phyloP scores from a whole-genome alignment of 2,797 vertebrate species.

The Bothrops alternatus region DNA sequence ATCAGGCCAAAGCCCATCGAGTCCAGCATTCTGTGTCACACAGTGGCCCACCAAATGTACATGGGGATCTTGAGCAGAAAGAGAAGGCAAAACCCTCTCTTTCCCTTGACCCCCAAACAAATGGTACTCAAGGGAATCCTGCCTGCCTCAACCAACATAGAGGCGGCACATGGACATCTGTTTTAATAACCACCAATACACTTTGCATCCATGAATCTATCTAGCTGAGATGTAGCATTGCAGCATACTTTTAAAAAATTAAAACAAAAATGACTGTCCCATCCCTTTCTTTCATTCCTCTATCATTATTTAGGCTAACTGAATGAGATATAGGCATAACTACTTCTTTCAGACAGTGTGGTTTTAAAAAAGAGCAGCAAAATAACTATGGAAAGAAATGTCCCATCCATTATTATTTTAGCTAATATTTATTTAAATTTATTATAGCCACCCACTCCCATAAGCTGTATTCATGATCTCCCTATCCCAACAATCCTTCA shows the following conservation, averaged over 20 bases:
- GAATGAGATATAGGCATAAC: not conserved
- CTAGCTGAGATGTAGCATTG: not conserved
- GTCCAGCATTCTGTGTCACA: too few species aligned
- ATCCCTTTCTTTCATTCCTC: not conserved
- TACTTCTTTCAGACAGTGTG: not conserved
- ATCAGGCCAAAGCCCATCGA: too few species aligned
- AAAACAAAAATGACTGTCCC: not conserved
- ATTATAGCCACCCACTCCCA: not conserved
- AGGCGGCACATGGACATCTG: too few species aligned
- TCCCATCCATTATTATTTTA: not conserved
- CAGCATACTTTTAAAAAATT: not conserved
- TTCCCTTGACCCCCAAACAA: too few species aligned
- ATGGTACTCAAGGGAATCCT: too few species aligned
- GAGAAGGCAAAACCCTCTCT: too few species aligned
- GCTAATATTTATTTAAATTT: not conserved
- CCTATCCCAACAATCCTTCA: slow-evolving; percentile 33
- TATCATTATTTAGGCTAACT: not conserved
- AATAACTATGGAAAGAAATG: not conserved
- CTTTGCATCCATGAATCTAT: too few species aligned
- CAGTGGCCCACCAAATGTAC: too few species aligned
- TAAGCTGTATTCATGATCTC: not conserved
- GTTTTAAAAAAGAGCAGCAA: not conserved
- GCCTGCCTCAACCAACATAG: too few species aligned
- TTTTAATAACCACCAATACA: too few species aligned
- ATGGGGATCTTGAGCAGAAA: too few species aligned